Evolutionary conservation across 2,797 vertebrate genomes (phyloP).

Genomic region (Hydrocynus forskahlii): DNA sequence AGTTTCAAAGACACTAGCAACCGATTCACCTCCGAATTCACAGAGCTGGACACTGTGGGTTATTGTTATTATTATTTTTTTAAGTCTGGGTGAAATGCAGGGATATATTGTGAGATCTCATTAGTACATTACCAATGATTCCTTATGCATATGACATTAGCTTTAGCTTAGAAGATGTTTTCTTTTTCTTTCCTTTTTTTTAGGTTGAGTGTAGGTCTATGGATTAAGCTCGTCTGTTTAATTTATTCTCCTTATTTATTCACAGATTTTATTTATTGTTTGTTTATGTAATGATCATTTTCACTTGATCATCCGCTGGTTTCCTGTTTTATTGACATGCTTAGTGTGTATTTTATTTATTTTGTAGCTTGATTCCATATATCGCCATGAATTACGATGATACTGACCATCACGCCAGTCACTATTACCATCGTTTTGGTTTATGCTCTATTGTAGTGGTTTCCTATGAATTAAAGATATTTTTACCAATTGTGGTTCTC

Average conservation of each 20-base stretch:
- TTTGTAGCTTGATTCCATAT: conserved; percentile 68
- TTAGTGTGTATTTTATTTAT: conserved; percentile 76
- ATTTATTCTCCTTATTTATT: conserved; percentile 78
- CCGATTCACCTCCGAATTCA: conserved; percentile 60
- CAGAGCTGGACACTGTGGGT: conserved; percentile 74
- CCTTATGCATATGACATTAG: conserved; percentile 3
- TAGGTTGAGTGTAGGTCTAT: conserved; percentile 71
- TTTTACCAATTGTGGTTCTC: conserved; percentile 61
- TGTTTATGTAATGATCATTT: conserved; percentile 76
- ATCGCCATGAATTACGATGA: conserved; percentile 23
- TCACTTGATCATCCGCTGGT: conserved; percentile 56
- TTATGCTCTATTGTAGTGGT: conserved; percentile 78
- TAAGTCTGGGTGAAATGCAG: conserved; percentile 49
- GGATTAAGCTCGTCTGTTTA: conserved; percentile 67
- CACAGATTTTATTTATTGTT: conserved; percentile 77
- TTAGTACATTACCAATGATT: background rate
- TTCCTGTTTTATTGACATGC: conserved; percentile 59
- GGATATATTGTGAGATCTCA: conserved; percentile 58
- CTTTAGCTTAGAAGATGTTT: conserved; percentile 60
- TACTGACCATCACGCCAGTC: conserved; percentile 62
- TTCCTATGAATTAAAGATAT: conserved; percentile 79
- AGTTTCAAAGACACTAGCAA: conserved; percentile 43
- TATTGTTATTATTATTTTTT: conserved; percentile 56
- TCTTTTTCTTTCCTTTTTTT: conserved; percentile 53
- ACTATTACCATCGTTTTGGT: conserved; percentile 62